Conservation (phyloP, 2,888 invertebrate genomes). For the Platycnemis pennipes region DNA sequence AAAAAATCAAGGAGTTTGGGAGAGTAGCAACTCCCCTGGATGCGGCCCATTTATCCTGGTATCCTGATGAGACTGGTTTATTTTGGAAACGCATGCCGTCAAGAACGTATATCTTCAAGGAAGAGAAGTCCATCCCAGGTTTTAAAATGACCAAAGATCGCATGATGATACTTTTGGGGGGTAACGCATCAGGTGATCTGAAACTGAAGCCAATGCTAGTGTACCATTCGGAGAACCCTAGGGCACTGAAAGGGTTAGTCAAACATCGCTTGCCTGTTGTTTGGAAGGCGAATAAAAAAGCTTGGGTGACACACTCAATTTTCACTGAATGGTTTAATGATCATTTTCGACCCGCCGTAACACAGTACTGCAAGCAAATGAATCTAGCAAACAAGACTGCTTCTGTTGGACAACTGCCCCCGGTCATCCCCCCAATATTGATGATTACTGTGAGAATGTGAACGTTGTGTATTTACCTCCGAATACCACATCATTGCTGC, state of each 20-base stretch:
- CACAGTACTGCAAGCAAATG: slow-evolving; percentile 45
- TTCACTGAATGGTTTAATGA: slow-evolving; percentile 69
- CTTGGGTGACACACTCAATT: slow-evolving; percentile 43
- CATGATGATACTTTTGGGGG: too few species aligned
- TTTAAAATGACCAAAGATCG: too few species aligned
- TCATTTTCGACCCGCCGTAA: slow-evolving; percentile 49
- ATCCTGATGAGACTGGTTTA: too few species aligned
- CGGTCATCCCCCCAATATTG: slow-evolving; percentile 33
- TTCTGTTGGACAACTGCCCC: slow-evolving; percentile 67
- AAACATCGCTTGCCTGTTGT: slow-evolving; percentile 64
- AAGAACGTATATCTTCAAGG: too few species aligned
- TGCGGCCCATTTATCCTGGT: too few species aligned
- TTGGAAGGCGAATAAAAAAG: slow-evolving; percentile 65
- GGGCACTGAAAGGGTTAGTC: neutral
- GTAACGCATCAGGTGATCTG: too few species aligned
- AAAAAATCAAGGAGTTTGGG: too few species aligned
- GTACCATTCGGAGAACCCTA: too few species aligned
- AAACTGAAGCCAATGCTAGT: too few species aligned
- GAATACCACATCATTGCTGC: slow-evolving; percentile 19
- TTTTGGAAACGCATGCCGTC: too few species aligned
- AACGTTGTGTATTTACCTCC: slow-evolving; percentile 34
- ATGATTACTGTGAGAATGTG: slow-evolving; percentile 54
- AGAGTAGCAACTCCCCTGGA: too few species aligned
- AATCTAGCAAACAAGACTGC: slow-evolving; percentile 41
- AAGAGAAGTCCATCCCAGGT: too few species aligned